Evolutionary conservation across 2,797 vertebrate species (phyloP).

Genomic region (Kryptolebias ocellatus): DNA sequence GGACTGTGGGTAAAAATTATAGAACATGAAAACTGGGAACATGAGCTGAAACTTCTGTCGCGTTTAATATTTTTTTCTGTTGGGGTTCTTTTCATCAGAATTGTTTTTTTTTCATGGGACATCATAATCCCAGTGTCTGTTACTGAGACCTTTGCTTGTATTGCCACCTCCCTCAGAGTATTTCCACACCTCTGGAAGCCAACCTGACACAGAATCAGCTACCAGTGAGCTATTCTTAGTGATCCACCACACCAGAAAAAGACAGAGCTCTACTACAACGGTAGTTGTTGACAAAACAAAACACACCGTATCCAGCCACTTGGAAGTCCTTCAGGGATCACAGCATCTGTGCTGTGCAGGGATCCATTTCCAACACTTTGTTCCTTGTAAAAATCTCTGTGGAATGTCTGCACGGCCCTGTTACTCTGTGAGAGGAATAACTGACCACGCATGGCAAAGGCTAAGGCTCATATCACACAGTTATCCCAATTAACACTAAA

Average conservation of each 20-base stretch:
- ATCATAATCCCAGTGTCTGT: neutral
- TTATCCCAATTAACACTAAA: constrained; percentile 68
- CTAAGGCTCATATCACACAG: constrained; percentile 59
- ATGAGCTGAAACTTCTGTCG: too few relatives aligned
- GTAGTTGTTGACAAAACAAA: constrained; percentile 73
- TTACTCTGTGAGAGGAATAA: constrained; percentile 62
- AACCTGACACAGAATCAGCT: constrained; percentile 36
- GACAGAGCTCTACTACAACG: constrained; percentile 49
- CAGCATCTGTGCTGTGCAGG: constrained; percentile 8
- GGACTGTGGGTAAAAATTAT: too few relatives aligned
- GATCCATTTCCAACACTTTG: constrained; percentile 45
- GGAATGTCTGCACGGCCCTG: constrained; percentile 53
- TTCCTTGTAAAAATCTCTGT: constrained; percentile 38
- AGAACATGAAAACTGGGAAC: too few relatives aligned
- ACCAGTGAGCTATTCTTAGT: constrained; percentile 57
- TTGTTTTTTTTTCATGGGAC: neutral
- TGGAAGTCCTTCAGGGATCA: constrained; percentile 42
- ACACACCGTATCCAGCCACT: constrained; percentile 49
- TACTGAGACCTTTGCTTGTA: constrained; percentile 29
- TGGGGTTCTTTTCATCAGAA: neutral
- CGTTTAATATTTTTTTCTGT: too few relatives aligned
- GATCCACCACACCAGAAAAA: constrained; percentile 33
- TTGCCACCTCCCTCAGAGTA: constrained; percentile 25
- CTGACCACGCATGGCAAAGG: constrained; percentile 36
- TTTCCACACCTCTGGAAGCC: constrained; percentile 24